phyloP scores from a whole-genome alignment of 35 echinoderm and acorn worm species.

The Stichopus chloronotus region DNA sequence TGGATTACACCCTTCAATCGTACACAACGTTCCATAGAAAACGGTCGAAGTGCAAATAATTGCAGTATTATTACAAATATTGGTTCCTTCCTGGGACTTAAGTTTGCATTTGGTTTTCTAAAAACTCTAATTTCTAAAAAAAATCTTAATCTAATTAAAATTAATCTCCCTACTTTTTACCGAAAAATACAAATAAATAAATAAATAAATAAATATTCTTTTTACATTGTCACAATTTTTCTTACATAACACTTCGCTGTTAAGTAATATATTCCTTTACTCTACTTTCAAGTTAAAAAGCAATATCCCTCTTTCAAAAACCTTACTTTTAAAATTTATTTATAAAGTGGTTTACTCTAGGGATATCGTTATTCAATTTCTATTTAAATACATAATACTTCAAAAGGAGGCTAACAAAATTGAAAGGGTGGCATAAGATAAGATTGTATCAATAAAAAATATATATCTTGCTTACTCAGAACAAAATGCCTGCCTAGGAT shows the following conservation, averaged over 20 bases:
- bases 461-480: neutral
- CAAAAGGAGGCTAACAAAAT: neutral
- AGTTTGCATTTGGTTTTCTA: no score
- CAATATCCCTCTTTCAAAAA: neutral
- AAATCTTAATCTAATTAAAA: no score
- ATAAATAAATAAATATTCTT: no score
- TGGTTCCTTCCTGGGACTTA: no score
- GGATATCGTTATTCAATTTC: neutral
- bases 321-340: neutral
- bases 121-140: no score
- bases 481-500: neutral
- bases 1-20: no score
- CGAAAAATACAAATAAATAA: no score
- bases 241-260: neutral
- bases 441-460: neutral
- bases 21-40: no score
- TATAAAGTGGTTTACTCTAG: conserved; percentile 1
- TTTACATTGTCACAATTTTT: neutral
- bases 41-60: no score
- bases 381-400: conserved; percentile 12
- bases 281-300: neutral
- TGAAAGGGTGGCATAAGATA: neutral
- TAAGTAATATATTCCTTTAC: neutral
- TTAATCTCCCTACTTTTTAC: no score
- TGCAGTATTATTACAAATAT: no score